Evolutionary conservation across 2,888 invertebrate genomes (phyloP).

Genomic region (Aphidius colemani): DNA sequence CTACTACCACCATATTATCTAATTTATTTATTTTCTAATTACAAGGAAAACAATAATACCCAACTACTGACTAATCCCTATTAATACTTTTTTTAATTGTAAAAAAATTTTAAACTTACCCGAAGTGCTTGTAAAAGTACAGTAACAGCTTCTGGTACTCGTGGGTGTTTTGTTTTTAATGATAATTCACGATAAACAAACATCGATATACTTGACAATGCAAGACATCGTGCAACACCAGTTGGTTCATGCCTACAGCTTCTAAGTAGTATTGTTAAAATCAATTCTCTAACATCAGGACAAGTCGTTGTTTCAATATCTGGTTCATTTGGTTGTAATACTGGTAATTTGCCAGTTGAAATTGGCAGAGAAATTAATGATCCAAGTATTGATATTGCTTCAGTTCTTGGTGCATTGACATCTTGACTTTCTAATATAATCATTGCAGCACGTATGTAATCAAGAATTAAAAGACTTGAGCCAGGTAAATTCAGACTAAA

Average conservation of each 20-base stretch:
- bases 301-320: constrained; percentile 66
- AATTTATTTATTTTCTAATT: background rate
- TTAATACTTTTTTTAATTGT: no score
- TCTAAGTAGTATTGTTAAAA: constrained; percentile 83
- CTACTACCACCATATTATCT: background rate
- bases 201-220: constrained; percentile 82
- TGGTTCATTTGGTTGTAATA: constrained; percentile 70
- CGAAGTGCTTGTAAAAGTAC: constrained; percentile 72
- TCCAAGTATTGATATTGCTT: constrained; percentile 88
- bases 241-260: constrained; percentile 89
- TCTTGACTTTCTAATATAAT: constrained; percentile 83
- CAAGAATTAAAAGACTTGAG: constrained; percentile 81
- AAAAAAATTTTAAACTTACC: constrained; percentile 60
- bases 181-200: constrained; percentile 72
- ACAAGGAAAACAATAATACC: background rate
- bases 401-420: constrained; percentile 82
- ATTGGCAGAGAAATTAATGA: constrained; percentile 83
- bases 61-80: background rate
- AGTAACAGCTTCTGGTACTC: constrained; percentile 71
- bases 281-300: constrained; percentile 86
- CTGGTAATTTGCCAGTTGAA: constrained; percentile 69
- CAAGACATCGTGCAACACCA: constrained; percentile 85
- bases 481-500: constrained; percentile 88
- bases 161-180: constrained; percentile 67
- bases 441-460: constrained; percentile 89